Evolutionary conservation across 2,113 vertebrate genomes (phyloP), one percentile per base, ranked within the genome.

Genomic region (Chaenocephalus aceratus): DNA sequence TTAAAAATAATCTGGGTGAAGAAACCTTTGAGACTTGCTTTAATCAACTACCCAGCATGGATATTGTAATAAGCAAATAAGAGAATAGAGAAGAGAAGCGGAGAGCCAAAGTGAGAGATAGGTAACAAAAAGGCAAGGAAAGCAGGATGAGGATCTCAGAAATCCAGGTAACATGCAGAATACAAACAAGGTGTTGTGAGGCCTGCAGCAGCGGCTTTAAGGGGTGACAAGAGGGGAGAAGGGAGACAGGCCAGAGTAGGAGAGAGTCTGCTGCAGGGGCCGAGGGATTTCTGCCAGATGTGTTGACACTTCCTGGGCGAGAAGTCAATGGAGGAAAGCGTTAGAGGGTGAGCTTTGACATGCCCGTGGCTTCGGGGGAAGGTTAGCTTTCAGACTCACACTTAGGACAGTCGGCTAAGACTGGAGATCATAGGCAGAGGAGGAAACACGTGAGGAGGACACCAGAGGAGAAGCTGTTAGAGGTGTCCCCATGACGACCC

Each of bases 251-350:
- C 59, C 21, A 48, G 46, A 61, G 51, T 60, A 70, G 34, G 74
- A 53, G 45, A 36, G 36, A 70, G 57, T 51, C 23, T 68, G 41
- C 46, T 16, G 61, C 21, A 61, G 80, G 85, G 63, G 69, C 67
- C 11, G 9, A 73, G 65, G 64, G 81, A 79, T 75, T 80, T 82
- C 75, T 86, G 84, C 66, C 79, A 78, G 80, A 71, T 82, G 70
- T 84, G 87, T 84, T 72, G 89, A 91, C 85, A 85, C 84, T 80
- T 66, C 34, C 58, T 62, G 61, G 85, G 82, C 21, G 60, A 83
- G 78, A 87, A 86, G 87, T 85, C 75, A 67, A 72, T 48, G 66
- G 68, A 84, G 75, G 84, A 70, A 64, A 75, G 62, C 65, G 82
- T 56, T 41, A 49, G 77, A 73, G 66, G 75, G 60, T 70, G 51